These are phyloP conservation scores for Agrotis puta DNA, from an alignment of 2,888 invertebrate genomes.

Conservation along the genomic window DNA sequence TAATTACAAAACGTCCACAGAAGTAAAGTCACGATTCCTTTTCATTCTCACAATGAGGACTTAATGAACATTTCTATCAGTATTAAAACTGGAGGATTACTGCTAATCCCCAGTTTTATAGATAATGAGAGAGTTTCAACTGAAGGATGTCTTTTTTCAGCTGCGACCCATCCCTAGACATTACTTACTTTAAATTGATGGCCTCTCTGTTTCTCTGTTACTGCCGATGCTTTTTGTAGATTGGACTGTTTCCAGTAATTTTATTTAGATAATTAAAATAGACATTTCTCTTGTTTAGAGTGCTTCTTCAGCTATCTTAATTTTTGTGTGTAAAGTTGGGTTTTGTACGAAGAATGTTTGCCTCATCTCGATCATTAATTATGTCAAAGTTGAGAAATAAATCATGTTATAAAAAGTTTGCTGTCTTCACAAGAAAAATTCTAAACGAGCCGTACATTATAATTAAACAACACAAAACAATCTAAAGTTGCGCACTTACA, in stretches of 20 bases:
- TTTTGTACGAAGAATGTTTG: neutral
- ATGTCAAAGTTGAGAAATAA: constrained; percentile 24
- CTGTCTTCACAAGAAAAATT: constrained; percentile 18
- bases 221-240: constrained; percentile 49
- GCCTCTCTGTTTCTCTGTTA: constrained; percentile 32
- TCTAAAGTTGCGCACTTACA: constrained; percentile 30
- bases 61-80: constrained; percentile 56
- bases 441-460: constrained; percentile 18
- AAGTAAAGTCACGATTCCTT: constrained; percentile 20
- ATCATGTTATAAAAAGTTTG: constrained; percentile 25
- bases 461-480: constrained; percentile 21
- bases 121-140: constrained; percentile 54
- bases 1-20: neutral
- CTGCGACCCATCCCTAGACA: constrained; percentile 53
- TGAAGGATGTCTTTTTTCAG: constrained; percentile 55
- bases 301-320: neutral
- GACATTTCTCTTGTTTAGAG: neutral
- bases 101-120: constrained; percentile 52
- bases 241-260: constrained; percentile 35
- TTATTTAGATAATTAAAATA: constrained; percentile 41
- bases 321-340: neutral
- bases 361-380: constrained; percentile 13
- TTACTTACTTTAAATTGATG: constrained; percentile 62
- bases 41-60: constrained; percentile 38
- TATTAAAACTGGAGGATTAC: constrained; percentile 48